phyloP scores from a whole-genome alignment of 2,888 invertebrate genomes.

The Sycophila texana region DNA sequence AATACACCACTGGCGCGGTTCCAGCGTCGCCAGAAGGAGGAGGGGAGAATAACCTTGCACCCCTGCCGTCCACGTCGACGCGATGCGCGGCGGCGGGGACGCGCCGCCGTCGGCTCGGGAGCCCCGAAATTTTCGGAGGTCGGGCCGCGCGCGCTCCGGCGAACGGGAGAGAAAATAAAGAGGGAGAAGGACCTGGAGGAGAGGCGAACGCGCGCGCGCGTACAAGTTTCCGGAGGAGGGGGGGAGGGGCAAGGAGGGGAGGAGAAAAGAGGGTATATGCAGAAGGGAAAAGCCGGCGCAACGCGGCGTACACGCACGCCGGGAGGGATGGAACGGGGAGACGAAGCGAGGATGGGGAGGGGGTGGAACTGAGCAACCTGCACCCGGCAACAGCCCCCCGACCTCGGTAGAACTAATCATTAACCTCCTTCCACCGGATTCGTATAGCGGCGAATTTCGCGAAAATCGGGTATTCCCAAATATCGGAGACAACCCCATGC shows the following conservation, averaged over 20 bases:
- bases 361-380: slow-evolving; percentile 61
- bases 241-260: slow-evolving; percentile 57
- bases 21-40: slow-evolving; percentile 42
- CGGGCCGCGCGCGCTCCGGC: slow-evolving; percentile 51
- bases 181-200: slow-evolving; percentile 35
- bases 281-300: slow-evolving; percentile 57
- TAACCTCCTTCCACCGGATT: slow-evolving; percentile 68
- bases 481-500: not conserved
- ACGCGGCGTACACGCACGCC: slow-evolving; percentile 25
- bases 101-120: slow-evolving; percentile 54
- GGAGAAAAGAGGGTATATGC: slow-evolving; percentile 51
- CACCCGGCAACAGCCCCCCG: slow-evolving; percentile 74
- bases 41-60: slow-evolving; percentile 71
- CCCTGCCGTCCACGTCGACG: slow-evolving; percentile 54
- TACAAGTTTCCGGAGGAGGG: slow-evolving; percentile 36
- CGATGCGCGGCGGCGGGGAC: slow-evolving; percentile 57
- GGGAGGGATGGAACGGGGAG: slow-evolving; percentile 26
- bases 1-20: slow-evolving; percentile 64
- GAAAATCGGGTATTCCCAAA: not conserved
- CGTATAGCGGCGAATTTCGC: not conserved
- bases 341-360: slow-evolving; percentile 33
- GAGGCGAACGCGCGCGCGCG: not conserved
- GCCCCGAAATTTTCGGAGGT: slow-evolving; percentile 67
- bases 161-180: slow-evolving; percentile 40
- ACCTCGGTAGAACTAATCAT: slow-evolving; percentile 73